Evolutionary conservation across 2,797 vertebrate genomes (phyloP).

Genomic region (Myoxocephalus aenaeus): DNA sequence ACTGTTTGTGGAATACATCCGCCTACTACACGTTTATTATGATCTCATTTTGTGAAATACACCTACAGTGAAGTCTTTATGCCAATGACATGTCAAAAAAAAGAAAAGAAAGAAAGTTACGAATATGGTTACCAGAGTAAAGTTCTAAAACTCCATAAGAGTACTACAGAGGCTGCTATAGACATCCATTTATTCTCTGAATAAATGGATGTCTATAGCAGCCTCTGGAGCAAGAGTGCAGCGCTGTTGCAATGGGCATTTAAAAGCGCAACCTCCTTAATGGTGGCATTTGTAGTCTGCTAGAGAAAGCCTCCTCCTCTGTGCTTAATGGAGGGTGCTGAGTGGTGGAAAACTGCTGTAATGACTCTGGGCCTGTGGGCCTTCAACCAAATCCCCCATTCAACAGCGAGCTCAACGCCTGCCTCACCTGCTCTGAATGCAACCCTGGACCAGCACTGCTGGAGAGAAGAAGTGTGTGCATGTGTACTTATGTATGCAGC

Average conservation of each 20-base stretch:
- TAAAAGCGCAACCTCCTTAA: conserved; percentile 33
- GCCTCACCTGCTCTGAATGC: conserved; percentile 53
- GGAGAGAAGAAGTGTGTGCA: conserved; percentile 3
- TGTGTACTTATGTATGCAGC: conserved; percentile 23
- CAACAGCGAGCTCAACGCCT: conserved; percentile 53
- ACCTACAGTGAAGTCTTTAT: not conserved
- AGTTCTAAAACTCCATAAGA: not conserved
- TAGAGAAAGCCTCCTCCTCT: conserved; percentile 37
- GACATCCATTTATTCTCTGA: not conserved
- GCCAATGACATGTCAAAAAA: not conserved
- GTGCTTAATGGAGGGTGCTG: conserved; percentile 66
- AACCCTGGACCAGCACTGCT: conserved; percentile 29
- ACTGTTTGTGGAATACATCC: conserved; percentile 2
- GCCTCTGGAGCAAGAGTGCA: conserved; percentile 18
- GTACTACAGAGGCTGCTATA: conserved; percentile 6
- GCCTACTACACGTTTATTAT: conserved; percentile 1
- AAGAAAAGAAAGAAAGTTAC: not conserved
- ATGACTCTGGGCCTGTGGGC: conserved; percentile 69
- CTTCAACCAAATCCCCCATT: conserved; percentile 62
- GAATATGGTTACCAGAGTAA: not conserved
- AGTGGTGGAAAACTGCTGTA: conserved; percentile 68
- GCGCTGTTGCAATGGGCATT: conserved; percentile 6
- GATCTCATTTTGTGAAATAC: conserved; percentile 5
- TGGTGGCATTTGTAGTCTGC: conserved; percentile 31
- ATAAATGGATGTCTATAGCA: not conserved